phyloP scores from a whole-genome alignment of 2,113 vertebrate genomes.

The Phasianus colchicus region DNA sequence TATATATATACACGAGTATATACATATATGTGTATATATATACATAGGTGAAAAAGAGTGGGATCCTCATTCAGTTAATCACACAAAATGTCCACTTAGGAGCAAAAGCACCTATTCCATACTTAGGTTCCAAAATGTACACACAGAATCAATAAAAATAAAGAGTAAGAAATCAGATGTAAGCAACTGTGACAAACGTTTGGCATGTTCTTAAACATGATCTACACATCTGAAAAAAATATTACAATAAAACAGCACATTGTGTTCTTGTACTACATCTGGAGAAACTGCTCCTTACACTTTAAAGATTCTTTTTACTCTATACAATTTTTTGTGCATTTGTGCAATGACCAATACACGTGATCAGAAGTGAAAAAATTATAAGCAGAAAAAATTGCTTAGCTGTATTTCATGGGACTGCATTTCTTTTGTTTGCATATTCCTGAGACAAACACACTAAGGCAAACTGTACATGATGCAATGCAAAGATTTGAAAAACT shows the following conservation, averaged over 20 bases:
- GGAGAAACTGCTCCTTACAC: slow-evolving; percentile 1
- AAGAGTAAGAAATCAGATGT: background rate
- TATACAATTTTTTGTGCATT: background rate
- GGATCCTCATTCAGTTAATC: background rate
- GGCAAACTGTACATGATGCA: background rate
- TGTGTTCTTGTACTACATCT: background rate
- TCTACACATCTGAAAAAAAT: background rate
- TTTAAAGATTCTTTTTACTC: background rate
- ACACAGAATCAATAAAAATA: background rate
- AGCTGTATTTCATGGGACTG: background rate
- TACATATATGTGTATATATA: no score
- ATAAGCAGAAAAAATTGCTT: slow-evolving; percentile 5
- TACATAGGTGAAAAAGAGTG: background rate
- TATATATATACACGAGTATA: no score
- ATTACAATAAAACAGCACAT: background rate
- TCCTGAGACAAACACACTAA: background rate
- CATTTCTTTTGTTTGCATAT: background rate
- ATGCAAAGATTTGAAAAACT: background rate
- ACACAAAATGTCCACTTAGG: background rate
- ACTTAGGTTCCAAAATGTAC: background rate
- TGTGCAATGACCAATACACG: background rate
- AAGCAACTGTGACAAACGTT: background rate
- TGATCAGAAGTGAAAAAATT: background rate
- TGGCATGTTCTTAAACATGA: background rate
- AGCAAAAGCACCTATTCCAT: background rate